Percentiles rank a stretch among this genome's conserved stretches.
These are phyloP conservation scores for Metacarcinus magister DNA, from an alignment of 2,888 invertebrate species.

Conservation along the genomic window DNA sequence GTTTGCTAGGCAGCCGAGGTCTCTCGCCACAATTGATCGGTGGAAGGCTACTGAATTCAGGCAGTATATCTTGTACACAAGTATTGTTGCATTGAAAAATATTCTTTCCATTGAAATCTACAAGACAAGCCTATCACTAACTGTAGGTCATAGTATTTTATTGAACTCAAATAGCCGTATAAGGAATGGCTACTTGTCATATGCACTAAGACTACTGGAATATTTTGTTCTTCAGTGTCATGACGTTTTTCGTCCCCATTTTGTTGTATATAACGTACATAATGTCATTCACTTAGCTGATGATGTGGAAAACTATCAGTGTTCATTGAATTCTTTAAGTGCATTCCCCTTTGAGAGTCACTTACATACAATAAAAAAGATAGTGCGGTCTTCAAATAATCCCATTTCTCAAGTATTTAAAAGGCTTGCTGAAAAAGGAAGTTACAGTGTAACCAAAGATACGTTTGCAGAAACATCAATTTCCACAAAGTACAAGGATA, in stretches of 20 bases:
- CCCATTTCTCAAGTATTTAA: neutral
- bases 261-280: constrained; percentile 13
- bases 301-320: constrained; percentile 30
- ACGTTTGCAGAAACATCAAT: no score
- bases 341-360: constrained; percentile 27
- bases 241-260: neutral
- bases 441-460: no score
- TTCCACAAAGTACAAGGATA: no score
- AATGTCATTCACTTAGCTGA: neutral
- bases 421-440: no score
- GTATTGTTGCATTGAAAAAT: neutral
- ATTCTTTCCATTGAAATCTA: neutral
- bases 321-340: neutral
- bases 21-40: neutral
- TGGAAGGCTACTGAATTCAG: constrained; percentile 35
- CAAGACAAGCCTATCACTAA: neutral
- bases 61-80: neutral
- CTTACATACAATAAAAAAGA: neutral
- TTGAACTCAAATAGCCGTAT: neutral
- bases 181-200: neutral
- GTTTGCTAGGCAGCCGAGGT: constrained; percentile 26
- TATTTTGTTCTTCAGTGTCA: neutral
- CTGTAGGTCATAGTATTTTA: neutral
- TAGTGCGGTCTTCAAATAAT: constrained; percentile 8
- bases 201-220: neutral